A percentile compares a stretch with the other conserved stretches of the same genome.
phyloP scores from a whole-genome alignment of 2,888 invertebrate species.

The Oligia strigilis region DNA sequence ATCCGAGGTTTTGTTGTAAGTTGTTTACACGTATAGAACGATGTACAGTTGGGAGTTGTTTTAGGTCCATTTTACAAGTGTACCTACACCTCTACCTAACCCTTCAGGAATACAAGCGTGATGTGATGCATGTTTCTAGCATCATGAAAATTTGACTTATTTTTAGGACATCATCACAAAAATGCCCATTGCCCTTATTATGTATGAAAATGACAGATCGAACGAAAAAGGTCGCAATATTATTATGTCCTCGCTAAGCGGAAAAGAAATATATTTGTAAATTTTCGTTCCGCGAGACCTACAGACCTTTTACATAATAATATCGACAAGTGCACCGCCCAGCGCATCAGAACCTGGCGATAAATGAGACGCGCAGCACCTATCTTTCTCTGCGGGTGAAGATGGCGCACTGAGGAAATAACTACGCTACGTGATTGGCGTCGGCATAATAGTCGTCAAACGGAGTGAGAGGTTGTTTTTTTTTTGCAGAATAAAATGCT shows the following conservation, averaged over 20 bases:
- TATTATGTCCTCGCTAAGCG: conserved; percentile 2
- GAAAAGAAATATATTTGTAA: neutral
- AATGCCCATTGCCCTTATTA: neutral
- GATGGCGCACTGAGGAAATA: neutral
- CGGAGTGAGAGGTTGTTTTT: neutral
- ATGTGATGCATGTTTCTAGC: neutral
- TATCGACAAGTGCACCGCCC: neutral
- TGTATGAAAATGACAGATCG: neutral
- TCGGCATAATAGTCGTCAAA: neutral
- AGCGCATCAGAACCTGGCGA: neutral
- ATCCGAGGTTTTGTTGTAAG: conserved; percentile 28
- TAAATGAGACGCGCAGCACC: neutral
- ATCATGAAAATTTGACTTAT: neutral
- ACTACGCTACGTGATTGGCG: neutral
- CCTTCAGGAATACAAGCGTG: neutral
- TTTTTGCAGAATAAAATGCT: neutral
- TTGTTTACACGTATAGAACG: neutral
- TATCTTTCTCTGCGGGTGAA: neutral
- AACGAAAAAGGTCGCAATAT: neutral
- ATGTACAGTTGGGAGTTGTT: neutral
- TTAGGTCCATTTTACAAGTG: neutral
- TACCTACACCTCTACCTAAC: neutral
- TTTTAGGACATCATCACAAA: neutral
- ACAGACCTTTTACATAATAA: neutral
- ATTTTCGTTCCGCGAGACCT: neutral